These are phyloP conservation scores for Chrosomus eos DNA, from an alignment of 2,797 vertebrate genomes.

Conservation along the genomic window DNA sequence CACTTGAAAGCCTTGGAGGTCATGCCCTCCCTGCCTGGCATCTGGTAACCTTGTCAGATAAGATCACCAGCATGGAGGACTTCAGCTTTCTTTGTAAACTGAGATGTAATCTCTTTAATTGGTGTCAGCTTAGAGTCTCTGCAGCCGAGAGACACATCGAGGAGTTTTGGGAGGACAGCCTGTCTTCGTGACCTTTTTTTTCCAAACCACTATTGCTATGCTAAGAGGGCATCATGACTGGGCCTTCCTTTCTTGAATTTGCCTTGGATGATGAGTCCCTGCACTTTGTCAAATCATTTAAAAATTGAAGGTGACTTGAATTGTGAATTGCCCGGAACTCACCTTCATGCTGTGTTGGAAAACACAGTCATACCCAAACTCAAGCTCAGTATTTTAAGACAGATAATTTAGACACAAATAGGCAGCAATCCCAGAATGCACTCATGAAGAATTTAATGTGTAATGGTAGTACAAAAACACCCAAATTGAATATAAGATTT, in stretches of 20 bases:
- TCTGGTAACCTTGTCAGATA: conserved; percentile 89
- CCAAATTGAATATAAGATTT: neutral
- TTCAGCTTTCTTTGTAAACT: conserved; percentile 86
- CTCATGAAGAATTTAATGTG: neutral
- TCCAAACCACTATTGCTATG: neutral
- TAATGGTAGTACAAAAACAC: neutral
- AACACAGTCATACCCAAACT: neutral
- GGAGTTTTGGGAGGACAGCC: conserved; percentile 31
- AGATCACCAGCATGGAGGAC: conserved; percentile 83
- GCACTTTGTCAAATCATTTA: conserved; percentile 18
- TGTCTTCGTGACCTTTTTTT: conserved; percentile 38
- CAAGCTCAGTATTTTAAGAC: conserved; percentile 12
- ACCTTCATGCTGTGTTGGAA: neutral
- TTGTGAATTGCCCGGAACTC: neutral
- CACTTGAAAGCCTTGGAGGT: conserved; percentile 74
- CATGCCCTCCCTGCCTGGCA: conserved; percentile 78
- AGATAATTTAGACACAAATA: neutral
- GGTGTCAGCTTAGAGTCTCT: conserved; percentile 76
- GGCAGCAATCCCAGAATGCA: neutral
- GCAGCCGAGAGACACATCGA: conserved; percentile 38
- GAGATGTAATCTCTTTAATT: conserved; percentile 99
- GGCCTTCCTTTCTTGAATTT: conserved; percentile 3
- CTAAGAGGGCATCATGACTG: conserved; percentile 17
- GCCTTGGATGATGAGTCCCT: neutral
- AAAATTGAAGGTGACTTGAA: neutral